Evolutionary conservation across 2,888 invertebrate genomes (phyloP).

Genomic region (Acheta domesticus): DNA sequence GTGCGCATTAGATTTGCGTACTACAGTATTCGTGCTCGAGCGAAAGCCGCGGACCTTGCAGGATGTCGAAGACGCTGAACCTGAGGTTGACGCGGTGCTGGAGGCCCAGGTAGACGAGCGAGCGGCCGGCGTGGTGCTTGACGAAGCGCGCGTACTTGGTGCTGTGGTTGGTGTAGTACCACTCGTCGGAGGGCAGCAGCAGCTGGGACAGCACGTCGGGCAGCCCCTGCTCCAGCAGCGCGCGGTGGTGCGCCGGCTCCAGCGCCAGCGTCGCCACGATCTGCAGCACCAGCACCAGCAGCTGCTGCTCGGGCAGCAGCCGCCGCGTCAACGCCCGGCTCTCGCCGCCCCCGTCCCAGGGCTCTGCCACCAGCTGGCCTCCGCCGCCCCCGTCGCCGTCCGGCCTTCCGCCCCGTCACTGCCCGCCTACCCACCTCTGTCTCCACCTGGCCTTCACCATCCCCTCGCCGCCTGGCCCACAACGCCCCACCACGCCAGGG

Average conservation of each 20-base stretch:
- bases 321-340: slow-evolving; percentile 34
- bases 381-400: background rate
- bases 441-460: background rate
- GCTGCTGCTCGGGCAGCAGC: slow-evolving; percentile 50
- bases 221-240: slow-evolving; percentile 55
- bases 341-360: too few relatives aligned
- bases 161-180: slow-evolving; percentile 65
- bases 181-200: slow-evolving; percentile 62
- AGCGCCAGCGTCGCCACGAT: slow-evolving; percentile 57
- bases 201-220: slow-evolving; percentile 60
- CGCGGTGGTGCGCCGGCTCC: slow-evolving; percentile 55
- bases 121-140: slow-evolving; percentile 61
- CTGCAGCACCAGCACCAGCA: slow-evolving; percentile 60
- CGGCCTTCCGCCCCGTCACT: too few relatives aligned
- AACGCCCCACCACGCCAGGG: too few relatives aligned
- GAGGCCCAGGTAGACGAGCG: slow-evolving; percentile 61
- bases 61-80: slow-evolving; percentile 57
- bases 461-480: too few relatives aligned
- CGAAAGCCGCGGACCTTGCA: slow-evolving; percentile 46
- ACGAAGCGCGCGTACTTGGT: slow-evolving; percentile 61
- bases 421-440: background rate
- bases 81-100: slow-evolving; percentile 58
- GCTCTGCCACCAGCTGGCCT: background rate
- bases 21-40: too few relatives aligned
- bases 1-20: too few relatives aligned